Evolutionary conservation across 2,113 vertebrate species (phyloP), one percentile per base, ranked within the genome.

Genomic region (Dasypus novemcinctus): DNA sequence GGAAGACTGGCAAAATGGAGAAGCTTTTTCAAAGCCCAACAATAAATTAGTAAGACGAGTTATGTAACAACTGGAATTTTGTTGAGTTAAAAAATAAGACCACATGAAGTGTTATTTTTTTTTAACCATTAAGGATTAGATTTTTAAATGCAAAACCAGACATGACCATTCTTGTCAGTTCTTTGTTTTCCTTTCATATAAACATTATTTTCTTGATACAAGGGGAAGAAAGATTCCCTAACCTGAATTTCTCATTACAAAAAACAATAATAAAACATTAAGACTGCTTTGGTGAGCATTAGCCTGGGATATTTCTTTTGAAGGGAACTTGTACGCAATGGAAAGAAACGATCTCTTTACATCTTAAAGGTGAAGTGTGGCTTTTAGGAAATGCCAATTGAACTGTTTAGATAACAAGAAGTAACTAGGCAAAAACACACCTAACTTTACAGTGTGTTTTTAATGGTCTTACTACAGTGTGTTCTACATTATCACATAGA

Each of bases 101-200:
- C 49, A 10, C 68, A 95, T 97, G 12, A 84, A 97, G 64, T 96
- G 84, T 94, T 93, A 93, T 85, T 97, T 96, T 92, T 90, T 92
- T 91, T 93, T 82, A 95, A 59, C 46, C 57, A 84, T 95, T 64
- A 96, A 78, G 85, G 59, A 63, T 25, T 68, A 64, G 1, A 86
- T 95, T 97, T 91, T 97, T 97, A 98, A 98, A 85, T 95, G 87
- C 69, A 97, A 95, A 97, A 97, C 89, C 97, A 98, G 94, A 96
- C 93, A 95, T 66, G 68, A 81, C 31, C 69, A 68, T 90, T 96
- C 96, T 93, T 97, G 91, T 54, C 49, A 88, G 91, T 86, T 69
- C 6, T 95, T 94, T 94, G 75, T 93, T 98, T 97, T 54, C 14
- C 85, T 94, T 97, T 96, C 82, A 92, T 46, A 41, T 96, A 96